Percentiles rank a stretch among this genome's conserved stretches.
Evolutionary conservation across 2,888 invertebrate genomes (phyloP).

Genomic region (Mechanitis mazaeus): DNA sequence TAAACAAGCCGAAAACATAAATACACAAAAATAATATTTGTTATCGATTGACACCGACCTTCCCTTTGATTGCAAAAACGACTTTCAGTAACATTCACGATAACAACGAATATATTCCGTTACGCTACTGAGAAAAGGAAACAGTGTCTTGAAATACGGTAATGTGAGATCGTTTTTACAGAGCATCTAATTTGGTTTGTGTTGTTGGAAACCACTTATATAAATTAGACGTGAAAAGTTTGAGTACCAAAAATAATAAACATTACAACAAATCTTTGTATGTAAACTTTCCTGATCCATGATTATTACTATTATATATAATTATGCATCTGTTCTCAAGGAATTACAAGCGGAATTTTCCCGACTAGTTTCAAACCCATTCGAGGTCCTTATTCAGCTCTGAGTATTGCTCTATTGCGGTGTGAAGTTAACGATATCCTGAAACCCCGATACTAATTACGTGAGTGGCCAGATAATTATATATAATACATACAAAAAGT

Average conservation of each 20-base stretch:
- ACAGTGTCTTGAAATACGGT: background rate
- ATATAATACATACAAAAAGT: background rate
- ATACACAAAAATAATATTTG: background rate
- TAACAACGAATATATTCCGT: constrained; percentile 4
- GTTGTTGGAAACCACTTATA: background rate
- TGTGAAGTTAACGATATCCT: too few relatives aligned
- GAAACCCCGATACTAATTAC: too few relatives aligned
- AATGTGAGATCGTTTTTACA: background rate
- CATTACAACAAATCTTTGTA: background rate
- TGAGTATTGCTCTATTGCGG: too few relatives aligned
- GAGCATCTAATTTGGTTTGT: background rate
- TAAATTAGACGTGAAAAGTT: background rate
- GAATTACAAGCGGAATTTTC: too few relatives aligned
- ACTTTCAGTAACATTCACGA: constrained; percentile 9
- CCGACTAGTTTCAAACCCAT: too few relatives aligned
- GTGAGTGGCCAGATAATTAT: too few relatives aligned
- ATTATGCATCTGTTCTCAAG: too few relatives aligned
- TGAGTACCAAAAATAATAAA: too few relatives aligned
- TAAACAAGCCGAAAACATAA: background rate
- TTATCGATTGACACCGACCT: constrained; percentile 1
- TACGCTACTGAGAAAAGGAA: constrained; percentile 5
- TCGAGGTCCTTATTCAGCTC: too few relatives aligned
- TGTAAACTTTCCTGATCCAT: too few relatives aligned
- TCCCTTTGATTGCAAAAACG: background rate
- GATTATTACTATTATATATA: too few relatives aligned